Percentiles rank a stretch among this genome's conserved stretches.
These are phyloP conservation scores for Limnephilus marmoratus DNA, from an alignment of 2,888 invertebrate genomes.

Conservation along the genomic window DNA sequence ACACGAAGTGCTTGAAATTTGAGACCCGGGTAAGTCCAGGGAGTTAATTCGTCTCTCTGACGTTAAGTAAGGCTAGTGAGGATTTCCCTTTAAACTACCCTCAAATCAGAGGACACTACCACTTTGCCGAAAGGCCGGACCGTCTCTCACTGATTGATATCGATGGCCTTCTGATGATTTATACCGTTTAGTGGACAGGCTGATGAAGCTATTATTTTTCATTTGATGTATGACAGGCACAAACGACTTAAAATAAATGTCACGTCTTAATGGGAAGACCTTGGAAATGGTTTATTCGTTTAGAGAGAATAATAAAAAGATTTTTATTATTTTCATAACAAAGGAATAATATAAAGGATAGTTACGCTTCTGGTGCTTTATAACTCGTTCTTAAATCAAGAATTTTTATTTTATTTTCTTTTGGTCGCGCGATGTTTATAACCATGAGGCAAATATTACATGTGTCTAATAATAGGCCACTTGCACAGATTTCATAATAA, in stretches of 20 bases:
- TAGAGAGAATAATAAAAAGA: not conserved
- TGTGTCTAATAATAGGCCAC: no score
- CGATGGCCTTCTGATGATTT: not conserved
- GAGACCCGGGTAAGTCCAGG: not conserved
- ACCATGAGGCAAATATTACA: no score
- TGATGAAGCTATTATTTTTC: not conserved
- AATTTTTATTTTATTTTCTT: no score
- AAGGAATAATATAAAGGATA: not conserved
- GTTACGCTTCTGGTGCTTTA: not conserved
- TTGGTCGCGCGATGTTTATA: no score
- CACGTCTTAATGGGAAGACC: not conserved
- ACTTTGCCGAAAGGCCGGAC: not conserved
- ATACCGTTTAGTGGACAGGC: not conserved
- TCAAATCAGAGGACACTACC: not conserved
- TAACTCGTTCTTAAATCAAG: no score
- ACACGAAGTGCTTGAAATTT: not conserved
- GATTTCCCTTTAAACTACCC: not conserved
- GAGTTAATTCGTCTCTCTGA: slow-evolving; percentile 31
- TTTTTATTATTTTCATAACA: no score
- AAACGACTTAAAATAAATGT: not conserved
- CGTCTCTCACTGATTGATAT: not conserved
- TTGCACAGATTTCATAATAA: no score
- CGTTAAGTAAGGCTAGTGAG: slow-evolving; percentile 35
- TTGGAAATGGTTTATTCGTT: not conserved
- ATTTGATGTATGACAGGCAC: not conserved